phyloP scores from a whole-genome alignment of 2,113 vertebrate genomes.

The Ondatra zibethicus region DNA sequence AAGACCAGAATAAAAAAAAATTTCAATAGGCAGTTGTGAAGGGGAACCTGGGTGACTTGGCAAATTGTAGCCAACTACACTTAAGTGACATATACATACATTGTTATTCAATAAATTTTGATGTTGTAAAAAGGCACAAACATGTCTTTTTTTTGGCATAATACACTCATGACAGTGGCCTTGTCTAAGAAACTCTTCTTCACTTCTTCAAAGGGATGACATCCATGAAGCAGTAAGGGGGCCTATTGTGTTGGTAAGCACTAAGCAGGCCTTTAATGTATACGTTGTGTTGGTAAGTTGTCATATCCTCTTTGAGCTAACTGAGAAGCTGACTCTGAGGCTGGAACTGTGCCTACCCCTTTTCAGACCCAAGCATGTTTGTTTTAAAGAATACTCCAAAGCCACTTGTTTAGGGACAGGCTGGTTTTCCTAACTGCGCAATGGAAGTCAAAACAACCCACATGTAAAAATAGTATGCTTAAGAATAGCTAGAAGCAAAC shows the following conservation, averaged over 20 bases:
- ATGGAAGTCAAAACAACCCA: not conserved
- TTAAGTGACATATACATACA: not conserved
- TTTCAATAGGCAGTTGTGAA: not conserved
- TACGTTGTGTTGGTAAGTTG: not conserved
- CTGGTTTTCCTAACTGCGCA: not conserved
- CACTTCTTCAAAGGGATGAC: not conserved
- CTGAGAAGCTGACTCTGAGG: not conserved
- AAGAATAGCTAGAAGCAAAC: not conserved
- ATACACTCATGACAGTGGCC: not conserved
- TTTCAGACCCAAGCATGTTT: not conserved
- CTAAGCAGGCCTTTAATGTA: not conserved
- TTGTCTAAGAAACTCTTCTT: not conserved
- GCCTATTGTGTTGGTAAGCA: not conserved
- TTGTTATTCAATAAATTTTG: not conserved
- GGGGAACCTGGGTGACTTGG: not conserved
- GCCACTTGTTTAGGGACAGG: not conserved
- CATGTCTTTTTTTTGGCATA: not conserved
- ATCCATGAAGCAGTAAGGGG: not conserved
- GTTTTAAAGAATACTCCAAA: not conserved
- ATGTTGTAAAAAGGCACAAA: not conserved
- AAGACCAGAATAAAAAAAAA: not conserved
- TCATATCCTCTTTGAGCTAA: not conserved
- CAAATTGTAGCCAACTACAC: not conserved
- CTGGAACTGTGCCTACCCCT: not conserved
- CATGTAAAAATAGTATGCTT: not conserved